These are phyloP conservation scores for Ceratina australensis DNA, from an alignment of 1,140 invertebrate genomes.

Conservation along the genomic window DNA sequence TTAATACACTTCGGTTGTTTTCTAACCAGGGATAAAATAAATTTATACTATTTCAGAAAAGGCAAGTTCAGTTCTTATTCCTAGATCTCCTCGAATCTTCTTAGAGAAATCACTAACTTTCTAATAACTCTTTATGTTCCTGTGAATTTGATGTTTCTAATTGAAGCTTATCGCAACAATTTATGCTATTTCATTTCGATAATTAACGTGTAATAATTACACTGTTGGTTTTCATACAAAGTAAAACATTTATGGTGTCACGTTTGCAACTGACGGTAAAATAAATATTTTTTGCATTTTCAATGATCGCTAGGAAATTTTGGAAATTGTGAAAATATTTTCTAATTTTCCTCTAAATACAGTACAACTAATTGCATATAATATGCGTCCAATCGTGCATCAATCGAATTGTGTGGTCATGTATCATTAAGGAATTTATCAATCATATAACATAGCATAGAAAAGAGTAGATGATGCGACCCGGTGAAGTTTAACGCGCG, in stretches of 20 bases:
- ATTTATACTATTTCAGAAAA: not conserved
- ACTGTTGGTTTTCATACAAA: too few species aligned
- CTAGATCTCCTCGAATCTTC: not conserved
- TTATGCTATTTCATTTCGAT: not conserved
- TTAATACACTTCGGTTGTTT: not conserved
- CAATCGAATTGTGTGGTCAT: not conserved
- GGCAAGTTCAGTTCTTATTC: not conserved
- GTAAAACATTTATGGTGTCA: too few species aligned
- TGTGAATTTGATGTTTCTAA: not conserved
- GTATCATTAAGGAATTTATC: not conserved
- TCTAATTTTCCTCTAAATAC: too few species aligned
- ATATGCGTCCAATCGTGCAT: not conserved
- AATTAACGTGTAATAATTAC: not conserved
- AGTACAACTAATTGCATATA: too few species aligned
- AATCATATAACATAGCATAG: not conserved
- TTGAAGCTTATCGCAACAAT: not conserved
- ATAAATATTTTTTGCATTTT: too few species aligned
- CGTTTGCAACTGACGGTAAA: too few species aligned
- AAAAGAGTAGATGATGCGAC: conserved; percentile 5
- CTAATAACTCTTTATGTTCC: not conserved
- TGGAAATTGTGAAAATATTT: too few species aligned
- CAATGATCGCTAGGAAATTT: too few species aligned
- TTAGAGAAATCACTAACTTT: not conserved
- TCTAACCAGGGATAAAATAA: not conserved
- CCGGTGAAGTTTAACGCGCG: conserved; percentile 38